Percentiles rank a stretch among this genome's conserved stretches.
Evolutionary conservation across 2,797 vertebrate genomes (phyloP).

Genomic region (Scolopax rusticola): DNA sequence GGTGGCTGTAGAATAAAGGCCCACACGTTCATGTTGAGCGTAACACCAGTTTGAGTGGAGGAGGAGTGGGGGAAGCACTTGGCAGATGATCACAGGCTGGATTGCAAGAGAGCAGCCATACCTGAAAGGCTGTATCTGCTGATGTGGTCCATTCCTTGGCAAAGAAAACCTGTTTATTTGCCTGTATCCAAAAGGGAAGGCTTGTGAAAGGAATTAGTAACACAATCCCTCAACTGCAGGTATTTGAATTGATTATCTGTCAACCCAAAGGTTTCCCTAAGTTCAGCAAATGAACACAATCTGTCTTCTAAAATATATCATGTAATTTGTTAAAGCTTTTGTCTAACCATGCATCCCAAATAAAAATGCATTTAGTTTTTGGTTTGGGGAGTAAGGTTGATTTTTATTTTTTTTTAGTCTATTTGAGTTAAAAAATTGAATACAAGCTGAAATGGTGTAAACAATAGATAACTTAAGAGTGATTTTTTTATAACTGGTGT

Average conservation of each 20-base stretch:
- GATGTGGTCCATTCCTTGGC: slow-evolving; percentile 53
- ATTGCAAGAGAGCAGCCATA: not conserved
- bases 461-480: not conserved
- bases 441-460: slow-evolving; percentile 42
- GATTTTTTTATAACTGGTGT: not conserved
- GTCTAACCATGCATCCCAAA: slow-evolving; percentile 51
- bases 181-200: slow-evolving; percentile 65
- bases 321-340: slow-evolving; percentile 73
- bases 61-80: not conserved
- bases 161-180: slow-evolving; percentile 47
- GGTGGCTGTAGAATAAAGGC: not conserved
- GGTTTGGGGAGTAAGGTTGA: not conserved
- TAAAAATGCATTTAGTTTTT: slow-evolving; percentile 25
- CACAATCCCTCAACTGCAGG: slow-evolving; percentile 70
- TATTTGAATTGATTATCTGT: slow-evolving; percentile 80
- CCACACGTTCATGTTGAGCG: not conserved
- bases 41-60: not conserved
- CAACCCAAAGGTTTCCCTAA: slow-evolving; percentile 74
- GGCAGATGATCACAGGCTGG: not conserved
- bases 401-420: not conserved
- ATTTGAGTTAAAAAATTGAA: slow-evolving; percentile 19
- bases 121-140: slow-evolving; percentile 12
- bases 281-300: slow-evolving; percentile 77
- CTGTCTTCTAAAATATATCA: slow-evolving; percentile 70
- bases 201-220: slow-evolving; percentile 75